A percentile compares a stretch with the other conserved stretches of the same genome.
phyloP scores from a whole-genome alignment of 2,113 vertebrate genomes.

The Proterorhinus semilunaris region DNA sequence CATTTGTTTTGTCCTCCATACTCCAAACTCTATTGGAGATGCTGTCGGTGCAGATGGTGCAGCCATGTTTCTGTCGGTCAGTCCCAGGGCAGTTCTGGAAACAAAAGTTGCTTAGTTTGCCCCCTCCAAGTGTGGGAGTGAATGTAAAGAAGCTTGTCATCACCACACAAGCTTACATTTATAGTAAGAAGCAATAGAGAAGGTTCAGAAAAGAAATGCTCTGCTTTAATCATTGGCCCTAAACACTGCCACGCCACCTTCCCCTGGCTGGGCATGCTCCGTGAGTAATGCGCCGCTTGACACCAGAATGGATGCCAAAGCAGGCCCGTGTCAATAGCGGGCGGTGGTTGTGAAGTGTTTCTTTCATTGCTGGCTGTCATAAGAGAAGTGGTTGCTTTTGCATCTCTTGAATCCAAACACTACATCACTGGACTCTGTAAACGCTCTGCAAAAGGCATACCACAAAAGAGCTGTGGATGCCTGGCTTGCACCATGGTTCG shows the following conservation, averaged over 20 bases:
- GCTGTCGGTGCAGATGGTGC: too few species aligned
- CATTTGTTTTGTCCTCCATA: too few species aligned
- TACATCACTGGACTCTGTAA: conserved; percentile 40
- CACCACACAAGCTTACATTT: neutral
- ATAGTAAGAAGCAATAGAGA: neutral
- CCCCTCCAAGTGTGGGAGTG: too few species aligned
- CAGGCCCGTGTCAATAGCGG: conserved; percentile 40
- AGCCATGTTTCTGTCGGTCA: too few species aligned
- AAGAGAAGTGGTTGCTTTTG: conserved; percentile 52
- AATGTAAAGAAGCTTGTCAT: too few species aligned
- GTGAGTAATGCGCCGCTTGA: conserved; percentile 46
- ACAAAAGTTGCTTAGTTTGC: too few species aligned
- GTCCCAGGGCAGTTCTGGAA: too few species aligned
- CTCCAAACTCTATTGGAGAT: too few species aligned
- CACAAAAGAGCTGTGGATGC: conserved; percentile 14
- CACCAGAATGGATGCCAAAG: conserved; percentile 49
- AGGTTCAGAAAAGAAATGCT: neutral
- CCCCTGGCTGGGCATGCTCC: conserved; percentile 12
- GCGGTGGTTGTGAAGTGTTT: conserved; percentile 48
- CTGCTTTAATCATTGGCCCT: too few species aligned
- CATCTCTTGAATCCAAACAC: conserved; percentile 46
- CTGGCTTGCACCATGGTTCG: conserved; percentile 16
- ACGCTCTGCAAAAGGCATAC: conserved; percentile 21
- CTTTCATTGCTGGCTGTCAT: conserved; percentile 62
- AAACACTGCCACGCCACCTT: conserved; percentile 7